Base-by-base conservation (phyloP, 64 coral and sea anemone genomes). In the Trachythela sp. region DNA sequence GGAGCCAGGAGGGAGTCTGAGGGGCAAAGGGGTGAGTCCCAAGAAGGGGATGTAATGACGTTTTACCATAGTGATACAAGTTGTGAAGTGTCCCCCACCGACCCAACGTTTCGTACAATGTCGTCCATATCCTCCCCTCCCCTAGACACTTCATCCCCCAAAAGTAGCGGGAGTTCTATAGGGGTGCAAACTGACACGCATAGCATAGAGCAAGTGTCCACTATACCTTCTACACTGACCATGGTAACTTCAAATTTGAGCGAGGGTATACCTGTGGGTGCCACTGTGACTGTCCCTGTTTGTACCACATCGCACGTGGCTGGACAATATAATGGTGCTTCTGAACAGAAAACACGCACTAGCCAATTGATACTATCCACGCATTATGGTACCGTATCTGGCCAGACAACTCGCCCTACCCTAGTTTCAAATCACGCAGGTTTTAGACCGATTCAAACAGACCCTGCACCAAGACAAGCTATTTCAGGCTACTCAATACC, bases 41-140 rank as follows among this genome's bases (percentile, higher is more conserved):
- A 80, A 14, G 75, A 80, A 22, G 37, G 9, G 15, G 75, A 80
- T 39, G 34, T 9, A 2, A 34, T 80, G 75, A 80, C 75, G 0
- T 80, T 80, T 30, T 80, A 80, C 34, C 75, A 80, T 39, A 80
- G 75, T 80, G 75, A 80, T 39, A 80, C 75, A 35, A 80, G 75
- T 37, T 80, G 75, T 80, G 75, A 80, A 14, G 75, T 80, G 32
- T 80, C 75, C 13, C 75, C 75, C 75, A 80, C 75, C 75, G 75
- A 39, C 37, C 37, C 75, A 10, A 80, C 31, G 37, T 80, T 80
- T 30, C 75, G 37, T 35, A 39, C 75, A 80, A 35, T 80, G 37
- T 35, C 75, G 34, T 37, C 33, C 20, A 39, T 39, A 34, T 39
- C 75, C 8, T 80, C 75, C 14, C 75, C 75, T 80, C 75, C 75